Percentiles rank a stretch among this genome's conserved stretches.
These are phyloP conservation scores for Hirudo medicinalis DNA, from an alignment of 1,140 invertebrate genomes.

Conservation along the genomic window DNA sequence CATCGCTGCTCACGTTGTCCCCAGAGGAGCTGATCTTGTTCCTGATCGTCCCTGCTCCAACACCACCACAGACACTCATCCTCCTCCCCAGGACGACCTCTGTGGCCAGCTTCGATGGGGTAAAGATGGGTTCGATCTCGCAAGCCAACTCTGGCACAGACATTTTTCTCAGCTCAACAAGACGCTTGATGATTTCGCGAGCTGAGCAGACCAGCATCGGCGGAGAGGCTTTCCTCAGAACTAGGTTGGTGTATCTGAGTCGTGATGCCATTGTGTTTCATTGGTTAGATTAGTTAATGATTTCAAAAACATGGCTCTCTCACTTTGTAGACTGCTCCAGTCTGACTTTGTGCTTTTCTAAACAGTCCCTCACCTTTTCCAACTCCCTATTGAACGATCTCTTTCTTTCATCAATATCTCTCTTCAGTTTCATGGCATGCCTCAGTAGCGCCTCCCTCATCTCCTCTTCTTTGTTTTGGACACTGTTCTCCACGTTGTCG, in stretches of 20 bases:
- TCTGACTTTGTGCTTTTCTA: constrained; percentile 4
- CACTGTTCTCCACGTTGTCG: constrained; percentile 5
- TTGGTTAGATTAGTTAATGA: no score
- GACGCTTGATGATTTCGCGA: not conserved
- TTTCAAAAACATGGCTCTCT: not conserved
- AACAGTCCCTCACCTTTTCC: not conserved
- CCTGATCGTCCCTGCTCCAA: not conserved
- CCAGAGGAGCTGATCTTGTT: not conserved
- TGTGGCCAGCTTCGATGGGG: not conserved
- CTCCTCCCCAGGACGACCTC: not conserved
- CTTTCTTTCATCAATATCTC: constrained; percentile 4
- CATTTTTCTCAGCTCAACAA: constrained; percentile 6
- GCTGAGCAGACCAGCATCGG: not conserved
- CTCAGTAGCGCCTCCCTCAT: not conserved
- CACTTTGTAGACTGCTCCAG: not conserved
- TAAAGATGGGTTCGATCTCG: constrained; percentile 6
- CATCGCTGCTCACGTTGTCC: not conserved
- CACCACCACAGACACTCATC: constrained; percentile 7
- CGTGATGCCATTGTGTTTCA: not conserved
- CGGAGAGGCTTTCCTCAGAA: not conserved
- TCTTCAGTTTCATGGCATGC: constrained; percentile 1
- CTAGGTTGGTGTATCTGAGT: not conserved
- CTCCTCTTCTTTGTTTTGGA: constrained; percentile 9
- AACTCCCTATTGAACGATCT: not conserved
- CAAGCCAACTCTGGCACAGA: not conserved